phyloP scores from a whole-genome alignment of 1,140 invertebrate species.

The Megalopta genalis region DNA sequence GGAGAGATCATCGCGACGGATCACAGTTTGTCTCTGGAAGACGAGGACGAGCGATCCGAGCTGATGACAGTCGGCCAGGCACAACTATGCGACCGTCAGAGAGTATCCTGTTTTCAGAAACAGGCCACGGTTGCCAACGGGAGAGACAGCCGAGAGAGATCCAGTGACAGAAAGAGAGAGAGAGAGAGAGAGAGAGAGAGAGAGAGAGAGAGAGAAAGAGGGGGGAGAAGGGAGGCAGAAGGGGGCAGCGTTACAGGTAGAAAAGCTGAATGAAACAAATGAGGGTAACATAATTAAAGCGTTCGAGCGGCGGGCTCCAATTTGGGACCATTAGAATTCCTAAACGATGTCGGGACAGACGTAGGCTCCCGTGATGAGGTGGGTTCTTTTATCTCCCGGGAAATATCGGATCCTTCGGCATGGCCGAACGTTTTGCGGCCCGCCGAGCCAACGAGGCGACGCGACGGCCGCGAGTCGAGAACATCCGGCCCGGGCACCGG shows the following conservation, averaged over 20 bases:
- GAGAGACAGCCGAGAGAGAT: no score
- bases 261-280: constrained; percentile 65
- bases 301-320: constrained; percentile 55
- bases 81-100: no score
- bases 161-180: no score
- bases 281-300: constrained; percentile 71
- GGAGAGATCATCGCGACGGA: no score
- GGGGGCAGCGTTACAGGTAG: constrained; percentile 10
- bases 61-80: no score
- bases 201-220: no score
- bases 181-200: no score
- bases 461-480: constrained; percentile 14
- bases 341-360: constrained; percentile 60
- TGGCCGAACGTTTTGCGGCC: constrained; percentile 18
- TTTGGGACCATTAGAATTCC: constrained; percentile 65
- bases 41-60: no score
- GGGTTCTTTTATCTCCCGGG: constrained; percentile 48
- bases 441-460: constrained; percentile 34
- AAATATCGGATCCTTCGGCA: constrained; percentile 55
- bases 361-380: background rate
- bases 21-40: no score
- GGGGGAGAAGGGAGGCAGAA: background rate
- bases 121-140: no score
- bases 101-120: no score
- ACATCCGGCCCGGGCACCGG: constrained; percentile 50